Conservation (phyloP, 2,888 invertebrate genomes). For the Tipula unca region DNA sequence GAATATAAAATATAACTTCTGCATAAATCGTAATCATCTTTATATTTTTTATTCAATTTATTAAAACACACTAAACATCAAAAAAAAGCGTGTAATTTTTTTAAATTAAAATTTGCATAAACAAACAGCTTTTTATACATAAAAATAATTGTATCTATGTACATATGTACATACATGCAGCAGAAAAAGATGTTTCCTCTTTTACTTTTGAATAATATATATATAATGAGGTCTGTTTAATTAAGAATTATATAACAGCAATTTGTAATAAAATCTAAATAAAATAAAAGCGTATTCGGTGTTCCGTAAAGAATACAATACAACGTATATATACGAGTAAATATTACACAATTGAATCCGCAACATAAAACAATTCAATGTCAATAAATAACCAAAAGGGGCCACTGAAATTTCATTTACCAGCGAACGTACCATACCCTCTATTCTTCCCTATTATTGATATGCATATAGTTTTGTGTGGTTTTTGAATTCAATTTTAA, state of each 20-base stretch:
- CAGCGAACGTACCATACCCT: neutral
- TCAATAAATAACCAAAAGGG: neutral
- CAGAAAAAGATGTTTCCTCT: neutral
- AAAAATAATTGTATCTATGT: neutral
- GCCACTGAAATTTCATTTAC: neutral
- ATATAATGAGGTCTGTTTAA: neutral
- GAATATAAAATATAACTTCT: neutral
- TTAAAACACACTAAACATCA: neutral
- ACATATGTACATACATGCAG: neutral
- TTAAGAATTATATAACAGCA: neutral
- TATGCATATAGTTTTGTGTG: neutral
- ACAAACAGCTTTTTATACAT: neutral
- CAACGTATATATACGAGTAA: neutral
- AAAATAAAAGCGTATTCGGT: constrained; percentile 2
- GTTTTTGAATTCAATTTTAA: neutral
- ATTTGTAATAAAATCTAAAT: neutral
- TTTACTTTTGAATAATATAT: neutral
- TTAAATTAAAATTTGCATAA: neutral
- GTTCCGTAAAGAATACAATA: constrained; percentile 14
- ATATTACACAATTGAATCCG: neutral
- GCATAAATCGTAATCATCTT: neutral
- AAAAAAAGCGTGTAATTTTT: neutral
- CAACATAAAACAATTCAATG: neutral
- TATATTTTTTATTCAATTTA: neutral
- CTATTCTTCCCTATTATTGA: neutral